Conservation (phyloP, 2,113 vertebrate genomes). For the Ivindomyrus marchei region DNA sequence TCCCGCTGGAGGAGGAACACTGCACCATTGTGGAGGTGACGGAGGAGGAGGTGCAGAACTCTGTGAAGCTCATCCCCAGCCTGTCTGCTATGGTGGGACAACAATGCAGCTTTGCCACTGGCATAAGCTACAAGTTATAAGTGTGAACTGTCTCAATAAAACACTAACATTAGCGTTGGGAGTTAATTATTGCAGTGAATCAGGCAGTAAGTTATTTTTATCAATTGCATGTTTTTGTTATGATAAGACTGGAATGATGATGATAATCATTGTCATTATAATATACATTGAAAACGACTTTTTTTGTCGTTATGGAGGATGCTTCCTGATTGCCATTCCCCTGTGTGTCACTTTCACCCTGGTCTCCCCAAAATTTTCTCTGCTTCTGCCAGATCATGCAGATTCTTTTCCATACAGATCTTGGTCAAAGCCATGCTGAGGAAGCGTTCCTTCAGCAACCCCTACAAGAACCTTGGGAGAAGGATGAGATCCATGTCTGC, state of each 20-base stretch:
- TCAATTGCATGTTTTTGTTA: neutral
- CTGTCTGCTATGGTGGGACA: conserved; percentile 84
- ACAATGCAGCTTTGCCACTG: neutral
- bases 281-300: neutral
- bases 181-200: neutral
- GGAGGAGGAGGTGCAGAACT: conserved; percentile 91
- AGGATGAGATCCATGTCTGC: conserved; percentile 86
- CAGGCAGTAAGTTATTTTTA: neutral
- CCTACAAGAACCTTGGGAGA: conserved; percentile 71
- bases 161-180: neutral
- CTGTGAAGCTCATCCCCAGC: conserved; percentile 80
- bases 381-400: conserved; percentile 8
- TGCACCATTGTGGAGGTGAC: conserved; percentile 85
- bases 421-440: conserved; percentile 93
- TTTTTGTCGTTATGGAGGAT: neutral
- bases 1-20: conserved; percentile 88
- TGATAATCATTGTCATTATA: neutral
- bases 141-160: neutral
- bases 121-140: neutral
- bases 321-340: neutral
- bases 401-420: conserved; percentile 62
- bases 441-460: conserved; percentile 92
- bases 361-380: neutral
- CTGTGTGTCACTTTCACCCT: neutral
- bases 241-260: neutral